Conservation (phyloP, 1,140 invertebrate genomes). For the Drosophila pseudoananassae region DNA sequence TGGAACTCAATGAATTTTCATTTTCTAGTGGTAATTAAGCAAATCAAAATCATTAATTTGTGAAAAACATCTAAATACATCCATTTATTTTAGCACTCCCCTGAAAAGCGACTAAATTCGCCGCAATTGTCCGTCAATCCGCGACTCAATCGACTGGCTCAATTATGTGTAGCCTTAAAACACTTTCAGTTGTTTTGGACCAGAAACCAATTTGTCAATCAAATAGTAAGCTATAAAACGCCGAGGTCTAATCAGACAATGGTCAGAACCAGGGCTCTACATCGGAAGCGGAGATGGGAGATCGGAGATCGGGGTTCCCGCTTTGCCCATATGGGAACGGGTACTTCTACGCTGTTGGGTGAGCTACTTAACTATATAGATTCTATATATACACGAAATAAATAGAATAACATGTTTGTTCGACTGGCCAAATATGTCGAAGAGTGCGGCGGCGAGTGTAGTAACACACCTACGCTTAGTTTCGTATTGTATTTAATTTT, state of each 20-base stretch:
- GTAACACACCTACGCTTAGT: constrained; percentile 65
- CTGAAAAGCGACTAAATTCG: constrained; percentile 27
- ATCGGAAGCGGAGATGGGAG: not conserved
- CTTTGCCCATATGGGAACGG: constrained; percentile 22
- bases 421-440: constrained; percentile 59
- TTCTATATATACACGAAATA: constrained; percentile 17
- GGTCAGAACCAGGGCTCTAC: not conserved
- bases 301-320: not conserved
- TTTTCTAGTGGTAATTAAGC: not conserved
- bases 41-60: constrained; percentile 13
- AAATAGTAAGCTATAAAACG: constrained; percentile 39
- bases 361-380: constrained; percentile 48
- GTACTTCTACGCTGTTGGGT: constrained; percentile 18
- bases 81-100: constrained; percentile 13
- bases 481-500: constrained; percentile 49
- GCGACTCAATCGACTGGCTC: constrained; percentile 25
- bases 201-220: constrained; percentile 69
- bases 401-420: constrained; percentile 59
- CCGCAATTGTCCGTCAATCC: constrained; percentile 51
- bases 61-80: constrained; percentile 2
- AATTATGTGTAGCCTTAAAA: constrained; percentile 65
- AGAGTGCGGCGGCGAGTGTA: constrained; percentile 54
- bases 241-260: constrained; percentile 25
- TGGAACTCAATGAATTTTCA: not conserved
- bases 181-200: constrained; percentile 40